Base-by-base conservation (phyloP, 2,797 vertebrate species). In the Oreortyx pictus region DNA sequence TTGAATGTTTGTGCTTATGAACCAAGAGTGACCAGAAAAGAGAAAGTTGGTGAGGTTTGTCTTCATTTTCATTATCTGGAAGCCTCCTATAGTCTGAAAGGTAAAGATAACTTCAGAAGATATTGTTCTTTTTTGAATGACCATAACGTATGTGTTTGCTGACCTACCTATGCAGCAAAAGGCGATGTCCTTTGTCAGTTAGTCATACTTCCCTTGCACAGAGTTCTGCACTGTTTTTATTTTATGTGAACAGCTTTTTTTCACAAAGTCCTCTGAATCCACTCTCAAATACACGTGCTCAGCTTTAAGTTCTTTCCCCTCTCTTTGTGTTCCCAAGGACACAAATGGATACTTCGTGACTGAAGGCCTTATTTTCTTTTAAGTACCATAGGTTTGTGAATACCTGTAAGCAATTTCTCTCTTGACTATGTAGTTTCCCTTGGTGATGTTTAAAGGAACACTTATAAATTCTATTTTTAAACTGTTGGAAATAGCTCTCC, bases 331-430 rank as follows among this genome's bases (percentile, higher is more conserved):
- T 92, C 74, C 46, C 91, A 95, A 93, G 94, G 93, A 80, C 91
- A 78, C 49, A 89, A 90, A 79, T 17, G 33, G 44, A 73, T 82
- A 41, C 19, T 92, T 9, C 57, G 80, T 82, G 61, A 91, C 89
- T 84, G 60, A 91, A 95, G 49, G 39, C 52, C 77, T 92, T 83
- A 71, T 89, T 93, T 91, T 64, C 74, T 89, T 41, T 56, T 23
- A 92, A 91, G 64, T 78, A 79, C 44, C 52, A 41, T 0, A 22
- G 7, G 71, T 78, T 91, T 92, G 73, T 89, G 68, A 73, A 64
- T 89, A 94, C 94, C 71, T 88, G 90, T 90, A 94, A 94, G 91
- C 93, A 93, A 77, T 92, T 95, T 93, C 84, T 95, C 84, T 91
- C 61, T 72, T 92, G 92, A 94, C 88, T 93, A 49, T 90, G 91